phyloP scores from a whole-genome alignment of 2,797 vertebrate genomes.

The Naso thynnoides region DNA sequence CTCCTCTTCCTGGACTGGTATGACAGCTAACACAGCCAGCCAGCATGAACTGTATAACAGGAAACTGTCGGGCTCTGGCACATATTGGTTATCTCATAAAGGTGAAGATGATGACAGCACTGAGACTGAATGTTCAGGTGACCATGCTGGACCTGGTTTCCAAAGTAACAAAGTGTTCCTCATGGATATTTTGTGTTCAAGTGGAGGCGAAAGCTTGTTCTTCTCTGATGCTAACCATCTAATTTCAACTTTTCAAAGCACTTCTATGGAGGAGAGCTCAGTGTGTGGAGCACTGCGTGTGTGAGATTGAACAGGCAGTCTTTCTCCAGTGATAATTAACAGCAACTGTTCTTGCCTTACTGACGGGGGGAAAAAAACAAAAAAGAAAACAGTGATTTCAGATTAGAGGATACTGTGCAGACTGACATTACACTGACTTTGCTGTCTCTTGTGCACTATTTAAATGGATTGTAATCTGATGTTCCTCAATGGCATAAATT shows the following conservation, averaged over 20 bases:
- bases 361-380: background rate
- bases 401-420: slow-evolving; percentile 15
- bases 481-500: slow-evolving; percentile 5
- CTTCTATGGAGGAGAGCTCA: slow-evolving; percentile 16
- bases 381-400: background rate
- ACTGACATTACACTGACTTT: slow-evolving; percentile 19
- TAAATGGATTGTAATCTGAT: background rate
- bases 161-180: slow-evolving; percentile 18
- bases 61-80: slow-evolving; percentile 21
- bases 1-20: slow-evolving; percentile 99
- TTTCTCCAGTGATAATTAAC: slow-evolving; percentile 19
- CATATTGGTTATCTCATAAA: slow-evolving; percentile 18
- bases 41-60: slow-evolving; percentile 30
- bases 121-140: slow-evolving; percentile 28
- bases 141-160: slow-evolving; percentile 15
- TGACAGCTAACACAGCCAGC: slow-evolving; percentile 87
- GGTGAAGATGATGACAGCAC: slow-evolving; percentile 24
- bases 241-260: slow-evolving; percentile 25
- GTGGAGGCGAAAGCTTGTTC: slow-evolving; percentile 8
- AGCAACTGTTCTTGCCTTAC: slow-evolving; percentile 2
- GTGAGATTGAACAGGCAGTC: slow-evolving; percentile 18
- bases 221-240: slow-evolving; percentile 20
- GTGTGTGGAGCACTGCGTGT: slow-evolving; percentile 26
- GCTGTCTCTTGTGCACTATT: slow-evolving; percentile 5
- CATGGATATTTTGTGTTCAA: slow-evolving; percentile 19